Base-by-base conservation (phyloP, 1,140 invertebrate genomes). In the Ditylenchus dipsaci region DNA sequence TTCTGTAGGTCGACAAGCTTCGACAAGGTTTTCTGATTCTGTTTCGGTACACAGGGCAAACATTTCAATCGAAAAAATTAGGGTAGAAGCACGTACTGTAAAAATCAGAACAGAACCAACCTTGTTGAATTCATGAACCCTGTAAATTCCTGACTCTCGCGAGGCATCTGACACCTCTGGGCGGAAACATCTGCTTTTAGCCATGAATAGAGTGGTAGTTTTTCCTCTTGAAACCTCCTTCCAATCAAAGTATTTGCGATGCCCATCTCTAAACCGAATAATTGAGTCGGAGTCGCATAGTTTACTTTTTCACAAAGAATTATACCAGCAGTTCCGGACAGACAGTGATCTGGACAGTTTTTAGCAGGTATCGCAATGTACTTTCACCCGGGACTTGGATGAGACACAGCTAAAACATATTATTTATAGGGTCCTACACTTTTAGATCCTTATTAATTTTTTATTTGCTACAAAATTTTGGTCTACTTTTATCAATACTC, bases 101-200 rank as follows among this genome's bases (percentile, higher is more conserved):
- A 38, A 11, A 38, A 38, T 5, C 33, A 5, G 11, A 38, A 38
- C 3, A 38, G 33, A 3, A 38, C 49, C 15, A 43, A 79, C 81
- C 77, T 87, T 87, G n/a, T 81, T 86, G 69, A 87, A 87, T 72
- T 87, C 85, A 72, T 86, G 86, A 8, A 87, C 85, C 58, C 86
- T 68, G 67, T 87, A 87, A 7, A 87, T 79, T 7, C 84, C 84
- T 26, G 78, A 74, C 67, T 86, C 85, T 15, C 75, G 71, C 30
- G 84, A 78, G 26, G 78, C 66, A 19, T 76, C 78, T 8, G 84
- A 83, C 5, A 84, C 81, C 74, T 87, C 86, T 3, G 85, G 84
- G 53, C 86, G 78, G 65, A 82, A 87, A 73, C 86, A 87, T 61
- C 84, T 74, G 72, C 84, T 86, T 15, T 84, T 78, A 30, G 86